Percentiles rank a stretch among this genome's conserved stretches.
Evolutionary conservation across 2,797 vertebrate species (phyloP).

Genomic region (Catostomus latipinnis): DNA sequence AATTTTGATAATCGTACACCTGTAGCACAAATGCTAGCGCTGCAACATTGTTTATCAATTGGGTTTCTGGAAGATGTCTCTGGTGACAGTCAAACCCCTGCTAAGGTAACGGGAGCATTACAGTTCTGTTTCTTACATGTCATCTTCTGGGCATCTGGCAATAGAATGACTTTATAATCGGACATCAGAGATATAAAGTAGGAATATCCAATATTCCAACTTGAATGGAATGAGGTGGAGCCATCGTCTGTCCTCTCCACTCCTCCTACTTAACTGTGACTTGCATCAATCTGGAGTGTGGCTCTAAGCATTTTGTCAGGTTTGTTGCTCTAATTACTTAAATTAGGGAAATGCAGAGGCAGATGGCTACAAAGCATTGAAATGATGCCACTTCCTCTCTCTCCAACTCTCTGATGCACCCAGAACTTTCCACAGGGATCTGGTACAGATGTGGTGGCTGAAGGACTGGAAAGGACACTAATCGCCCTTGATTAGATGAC

Average conservation of each 20-base stretch:
- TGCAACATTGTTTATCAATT: too few species aligned
- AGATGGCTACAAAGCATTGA: conserved; percentile 75
- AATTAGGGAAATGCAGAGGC: conserved; percentile 71
- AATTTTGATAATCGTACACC: too few species aligned
- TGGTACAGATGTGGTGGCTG: conserved; percentile 56
- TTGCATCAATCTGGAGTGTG: conserved; percentile 53
- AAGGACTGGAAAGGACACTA: conserved; percentile 36
- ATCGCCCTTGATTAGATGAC: conserved; percentile 14
- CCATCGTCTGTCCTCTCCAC: conserved; percentile 8
- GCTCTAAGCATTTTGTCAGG: conserved; percentile 62
- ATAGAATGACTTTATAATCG: too few species aligned
- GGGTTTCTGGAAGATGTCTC: too few species aligned
- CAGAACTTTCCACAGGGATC: conserved; percentile 50
- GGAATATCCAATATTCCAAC: too few species aligned
- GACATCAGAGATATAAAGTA: too few species aligned
- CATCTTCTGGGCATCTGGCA: too few species aligned
- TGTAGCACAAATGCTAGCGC: too few species aligned
- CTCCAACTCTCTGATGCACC: conserved; percentile 30
- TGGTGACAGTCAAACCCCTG: too few species aligned
- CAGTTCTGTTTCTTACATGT: too few species aligned
- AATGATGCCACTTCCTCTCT: conserved; percentile 61
- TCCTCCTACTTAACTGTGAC: conserved; percentile 18
- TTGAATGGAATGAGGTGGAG: neutral
- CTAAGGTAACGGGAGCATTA: too few species aligned
- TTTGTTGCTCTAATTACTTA: conserved; percentile 71